Base-by-base conservation (phyloP, 1,140 invertebrate genomes). In the Brachionus sp. region DNA sequence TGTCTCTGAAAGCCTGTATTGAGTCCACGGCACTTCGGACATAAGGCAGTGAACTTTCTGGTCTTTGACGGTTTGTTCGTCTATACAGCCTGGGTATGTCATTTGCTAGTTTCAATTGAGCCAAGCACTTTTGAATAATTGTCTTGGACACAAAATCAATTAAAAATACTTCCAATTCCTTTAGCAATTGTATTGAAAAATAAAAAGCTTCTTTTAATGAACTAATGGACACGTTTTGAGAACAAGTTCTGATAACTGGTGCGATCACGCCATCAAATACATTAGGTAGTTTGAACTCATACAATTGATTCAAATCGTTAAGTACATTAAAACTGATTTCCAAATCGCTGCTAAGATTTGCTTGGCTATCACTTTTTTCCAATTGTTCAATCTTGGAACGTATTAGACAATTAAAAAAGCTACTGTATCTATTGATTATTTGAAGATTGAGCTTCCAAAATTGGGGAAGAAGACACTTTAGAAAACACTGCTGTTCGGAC, bases 41-140 rank as follows among this genome's bases (percentile, higher is more conserved):
- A 42, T 62, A 84, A 16, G 9, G 9, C 33, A 19, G 23, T 0
- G 80, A 16, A 5, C 10, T 35, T 16, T 82, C 50, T 13, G 80
- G 33, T 13, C 53, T 89, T 85, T 94, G 94, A 85, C 94, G 91
- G 88, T 97, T 98, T 0, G 96, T 98, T 87, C 95, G 92, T 85
- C 95, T 91, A 88, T 95, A 98, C 39, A 97, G 89, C 85, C 95
- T 91, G 37, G 96, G 96, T 90, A 97, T 94, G 86, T 97, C 95
- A 85, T 92, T 93, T 2, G 97, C 94, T 91, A 88, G 86, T 75
- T 90, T 88, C 9, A 90, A 84, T 44, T 87, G 86, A 50, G 84
- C 83, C 53, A 85, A 84, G 83, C 91, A 89, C 78, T 86, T 86
- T 35, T 84, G 85, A 13, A 86, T 86, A 5, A 88, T 84, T 77